Evolutionary conservation across 2,797 vertebrate species (phyloP).

Genomic region (Anableps anableps): DNA sequence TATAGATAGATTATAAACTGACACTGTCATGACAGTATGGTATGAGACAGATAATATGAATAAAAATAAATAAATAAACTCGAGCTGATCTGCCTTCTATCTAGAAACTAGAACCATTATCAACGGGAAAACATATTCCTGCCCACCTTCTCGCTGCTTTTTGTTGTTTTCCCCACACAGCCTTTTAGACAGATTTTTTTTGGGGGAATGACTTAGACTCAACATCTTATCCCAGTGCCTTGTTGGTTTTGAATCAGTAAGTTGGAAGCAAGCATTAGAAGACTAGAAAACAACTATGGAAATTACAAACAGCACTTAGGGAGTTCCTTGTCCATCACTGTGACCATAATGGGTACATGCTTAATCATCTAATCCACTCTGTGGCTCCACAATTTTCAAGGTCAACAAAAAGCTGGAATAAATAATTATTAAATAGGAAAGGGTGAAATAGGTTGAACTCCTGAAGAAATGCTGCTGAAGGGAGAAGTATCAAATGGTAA

Average conservation of each 20-base stretch:
- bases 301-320: background rate
- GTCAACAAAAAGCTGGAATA: background rate
- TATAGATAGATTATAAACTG: no score
- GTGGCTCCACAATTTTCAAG: background rate
- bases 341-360: background rate
- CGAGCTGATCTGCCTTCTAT: no score
- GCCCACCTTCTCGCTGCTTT: background rate
- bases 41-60: no score
- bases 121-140: background rate
- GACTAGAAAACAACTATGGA: background rate
- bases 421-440: background rate
- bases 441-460: background rate
- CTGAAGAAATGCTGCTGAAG: background rate
- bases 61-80: no score
- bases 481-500: background rate
- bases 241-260: background rate
- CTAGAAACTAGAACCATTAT: no score
- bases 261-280: background rate
- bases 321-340: background rate
- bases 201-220: background rate
- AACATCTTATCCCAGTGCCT: background rate
- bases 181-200: background rate
- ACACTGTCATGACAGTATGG: no score
- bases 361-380: background rate
- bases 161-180: background rate